Conservation (phyloP, 2,113 vertebrate species). For the Oryzias melastigma region DNA sequence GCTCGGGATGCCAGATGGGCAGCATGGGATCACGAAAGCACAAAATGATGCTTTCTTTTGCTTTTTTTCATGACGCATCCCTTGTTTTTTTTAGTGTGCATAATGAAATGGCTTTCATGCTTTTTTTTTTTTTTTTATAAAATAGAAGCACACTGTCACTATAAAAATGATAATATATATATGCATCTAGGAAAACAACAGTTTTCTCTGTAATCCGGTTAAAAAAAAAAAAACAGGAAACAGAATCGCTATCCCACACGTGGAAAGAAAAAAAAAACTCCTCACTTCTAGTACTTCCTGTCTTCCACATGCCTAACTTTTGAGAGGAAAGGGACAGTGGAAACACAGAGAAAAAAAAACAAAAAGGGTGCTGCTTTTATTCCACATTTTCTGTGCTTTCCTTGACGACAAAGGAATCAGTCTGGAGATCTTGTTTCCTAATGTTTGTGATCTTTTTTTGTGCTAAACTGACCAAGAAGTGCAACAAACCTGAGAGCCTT, state of each 20-base stretch:
- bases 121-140: background rate
- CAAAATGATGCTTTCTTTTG: conserved; percentile 58
- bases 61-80: conserved; percentile 12
- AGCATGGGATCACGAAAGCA: conserved; percentile 42
- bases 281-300: conserved; percentile 28
- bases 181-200: no score
- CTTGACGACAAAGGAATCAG: conserved; percentile 18
- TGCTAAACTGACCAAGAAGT: conserved; percentile 18
- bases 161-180: background rate
- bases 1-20: conserved; percentile 68
- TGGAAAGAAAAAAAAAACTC: background rate
- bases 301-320: conserved; percentile 10
- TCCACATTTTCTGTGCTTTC: background rate
- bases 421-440: conserved; percentile 19
- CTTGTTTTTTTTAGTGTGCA: conserved; percentile 4
- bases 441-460: conserved; percentile 47
- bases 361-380: no score
- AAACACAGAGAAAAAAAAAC: conserved; percentile 16
- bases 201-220: background rate
- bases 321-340: conserved; percentile 36
- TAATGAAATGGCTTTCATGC: background rate
- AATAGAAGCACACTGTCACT: background rate
- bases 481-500: conserved; percentile 35
- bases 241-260: background rate
- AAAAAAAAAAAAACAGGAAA: background rate